These are phyloP conservation scores for Cataglyphis cursor DNA, from an alignment of 2,888 invertebrate species.

Conservation along the genomic window DNA sequence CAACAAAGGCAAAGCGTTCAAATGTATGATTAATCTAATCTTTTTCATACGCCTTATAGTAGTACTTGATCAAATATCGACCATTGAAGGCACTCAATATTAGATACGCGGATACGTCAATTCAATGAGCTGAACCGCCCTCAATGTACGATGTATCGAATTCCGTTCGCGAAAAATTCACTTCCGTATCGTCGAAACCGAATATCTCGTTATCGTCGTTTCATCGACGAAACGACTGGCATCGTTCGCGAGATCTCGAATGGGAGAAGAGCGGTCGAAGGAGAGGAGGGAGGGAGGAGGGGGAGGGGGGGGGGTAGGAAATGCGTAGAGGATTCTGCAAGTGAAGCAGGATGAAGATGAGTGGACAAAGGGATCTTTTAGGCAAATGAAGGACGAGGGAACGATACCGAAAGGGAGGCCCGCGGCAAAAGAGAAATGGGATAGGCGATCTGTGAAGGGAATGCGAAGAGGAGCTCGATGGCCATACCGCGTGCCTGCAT, in stretches of 20 bases:
- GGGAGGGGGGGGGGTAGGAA: conserved; percentile 1
- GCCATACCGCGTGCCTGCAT: conserved; percentile 70
- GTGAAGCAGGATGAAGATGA: conserved; percentile 74
- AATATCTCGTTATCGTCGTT: conserved; percentile 58
- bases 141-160: conserved; percentile 51
- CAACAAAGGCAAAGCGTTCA: background rate
- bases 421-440: conserved; percentile 75
- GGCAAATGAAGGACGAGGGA: conserved; percentile 78
- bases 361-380: conserved; percentile 79
- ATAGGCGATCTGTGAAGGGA: conserved; percentile 65
- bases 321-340: conserved; percentile 61
- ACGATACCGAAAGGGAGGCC: conserved; percentile 65
- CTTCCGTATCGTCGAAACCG: conserved; percentile 56
- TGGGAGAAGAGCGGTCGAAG: conserved; percentile 1
- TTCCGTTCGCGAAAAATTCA: conserved; percentile 56
- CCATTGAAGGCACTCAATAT: conserved; percentile 39
- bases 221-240: conserved; percentile 52
- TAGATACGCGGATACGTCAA: conserved; percentile 54
- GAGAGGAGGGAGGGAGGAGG: background rate
- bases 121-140: conserved; percentile 53
- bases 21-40: conserved; percentile 38
- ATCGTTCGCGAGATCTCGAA: conserved; percentile 41
- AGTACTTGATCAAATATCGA: conserved; percentile 52
- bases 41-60: conserved; percentile 6
- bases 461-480: conserved; percentile 60